Evolutionary conservation across 2,888 invertebrate genomes (phyloP).

Genomic region (Cetonia aurata): DNA sequence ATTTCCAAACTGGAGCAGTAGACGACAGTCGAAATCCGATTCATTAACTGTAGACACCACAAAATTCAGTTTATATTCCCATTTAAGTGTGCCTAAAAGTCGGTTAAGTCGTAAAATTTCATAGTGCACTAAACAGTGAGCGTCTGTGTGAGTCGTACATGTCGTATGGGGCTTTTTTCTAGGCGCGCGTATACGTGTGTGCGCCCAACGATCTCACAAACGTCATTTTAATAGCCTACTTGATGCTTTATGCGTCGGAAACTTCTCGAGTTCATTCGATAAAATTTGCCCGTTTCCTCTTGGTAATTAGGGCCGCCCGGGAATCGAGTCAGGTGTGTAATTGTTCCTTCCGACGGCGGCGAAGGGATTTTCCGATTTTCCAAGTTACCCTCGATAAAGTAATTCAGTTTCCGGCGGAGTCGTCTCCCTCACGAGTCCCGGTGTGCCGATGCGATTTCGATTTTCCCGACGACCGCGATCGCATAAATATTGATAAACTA

Average conservation of each 20-base stretch:
- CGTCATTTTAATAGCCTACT: slow-evolving; percentile 57
- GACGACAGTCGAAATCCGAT: slow-evolving; percentile 47
- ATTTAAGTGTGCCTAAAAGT: slow-evolving; percentile 52
- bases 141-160: slow-evolving; percentile 58
- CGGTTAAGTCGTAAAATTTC: slow-evolving; percentile 63
- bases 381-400: slow-evolving; percentile 50
- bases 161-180: slow-evolving; percentile 45
- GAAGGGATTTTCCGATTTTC: slow-evolving; percentile 47
- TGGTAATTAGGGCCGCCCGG: slow-evolving; percentile 28
- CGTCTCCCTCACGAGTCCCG: slow-evolving; percentile 30
- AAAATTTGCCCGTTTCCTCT: slow-evolving; percentile 35
- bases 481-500: slow-evolving; percentile 40
- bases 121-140: slow-evolving; percentile 62
- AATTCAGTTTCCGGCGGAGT: slow-evolving; percentile 51
- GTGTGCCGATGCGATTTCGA: slow-evolving; percentile 39
- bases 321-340: slow-evolving; percentile 45
- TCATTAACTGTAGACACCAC: slow-evolving; percentile 37
- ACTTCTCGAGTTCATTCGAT: slow-evolving; percentile 33
- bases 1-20: slow-evolving; percentile 1
- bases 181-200: slow-evolving; percentile 36
- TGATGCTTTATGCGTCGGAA: slow-evolving; percentile 47
- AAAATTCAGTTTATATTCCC: slow-evolving; percentile 41
- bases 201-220: slow-evolving; percentile 46
- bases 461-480: slow-evolving; percentile 31
- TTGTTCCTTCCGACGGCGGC: slow-evolving; percentile 44